Conservation (phyloP, 2,888 invertebrate genomes). For the Napeogenes inachia region DNA sequence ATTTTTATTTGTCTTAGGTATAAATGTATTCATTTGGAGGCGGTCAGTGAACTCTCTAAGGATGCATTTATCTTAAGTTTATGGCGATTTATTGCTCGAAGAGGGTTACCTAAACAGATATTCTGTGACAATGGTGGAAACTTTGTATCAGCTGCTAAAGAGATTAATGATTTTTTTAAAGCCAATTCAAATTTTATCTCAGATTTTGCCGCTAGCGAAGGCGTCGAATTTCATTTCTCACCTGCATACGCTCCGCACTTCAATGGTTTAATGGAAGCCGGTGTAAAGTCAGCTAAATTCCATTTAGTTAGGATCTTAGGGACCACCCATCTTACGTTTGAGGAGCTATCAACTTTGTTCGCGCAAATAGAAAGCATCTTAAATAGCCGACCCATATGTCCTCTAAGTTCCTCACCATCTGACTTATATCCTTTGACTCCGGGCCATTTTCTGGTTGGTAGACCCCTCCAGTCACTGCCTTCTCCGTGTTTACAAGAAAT, state of each 20-base stretch:
- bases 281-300: conserved; percentile 25
- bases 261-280: conserved; percentile 23
- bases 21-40: neutral
- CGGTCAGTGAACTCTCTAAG: no score
- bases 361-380: conserved; percentile 26
- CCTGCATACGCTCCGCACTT: conserved; percentile 28
- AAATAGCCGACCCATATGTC: conserved; percentile 22
- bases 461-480: conserved; percentile 20
- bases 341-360: conserved; percentile 23
- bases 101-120: no score
- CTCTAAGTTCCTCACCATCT: conserved; percentile 21
- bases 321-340: conserved; percentile 25
- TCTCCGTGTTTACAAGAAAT: neutral
- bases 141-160: no score
- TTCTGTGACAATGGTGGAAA: no score
- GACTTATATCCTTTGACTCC: conserved; percentile 22
- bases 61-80: no score
- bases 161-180: neutral
- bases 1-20: conserved; percentile 29
- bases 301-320: conserved; percentile 21
- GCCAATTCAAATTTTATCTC: conserved; percentile 10
- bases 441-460: conserved; percentile 26
- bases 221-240: conserved; percentile 33
- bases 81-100: no score
- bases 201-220: conserved; percentile 33